Evolutionary conservation across 2,888 invertebrate genomes (phyloP).

Genomic region (Lampropteryx suffumata): DNA sequence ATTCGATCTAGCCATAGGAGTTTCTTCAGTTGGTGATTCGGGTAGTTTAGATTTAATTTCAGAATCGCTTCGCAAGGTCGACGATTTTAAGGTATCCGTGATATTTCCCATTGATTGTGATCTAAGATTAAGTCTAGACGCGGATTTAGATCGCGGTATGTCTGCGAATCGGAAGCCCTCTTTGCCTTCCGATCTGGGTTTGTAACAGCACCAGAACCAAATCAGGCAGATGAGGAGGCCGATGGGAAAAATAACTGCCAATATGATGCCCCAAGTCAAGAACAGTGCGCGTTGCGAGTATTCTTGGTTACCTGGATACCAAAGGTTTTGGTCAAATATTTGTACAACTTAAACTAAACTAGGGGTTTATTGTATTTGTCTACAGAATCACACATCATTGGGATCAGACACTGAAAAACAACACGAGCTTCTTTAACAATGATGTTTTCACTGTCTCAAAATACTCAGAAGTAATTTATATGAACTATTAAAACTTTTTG

Average conservation of each 20-base stretch:
- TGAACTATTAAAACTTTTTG: too few species aligned
- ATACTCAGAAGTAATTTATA: too few species aligned
- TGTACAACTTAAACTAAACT: constrained; percentile 2
- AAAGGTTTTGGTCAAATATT: constrained; percentile 39
- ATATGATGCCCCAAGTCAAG: constrained; percentile 88
- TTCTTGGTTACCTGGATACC: constrained; percentile 84
- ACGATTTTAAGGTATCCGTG: constrained; percentile 75
- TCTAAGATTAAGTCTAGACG: constrained; percentile 82
- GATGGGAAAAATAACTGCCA: constrained; percentile 87
- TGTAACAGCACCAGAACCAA: constrained; percentile 85
- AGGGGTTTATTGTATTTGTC: too few species aligned
- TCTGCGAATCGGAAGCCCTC: constrained; percentile 81
- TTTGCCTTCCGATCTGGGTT: constrained; percentile 82
- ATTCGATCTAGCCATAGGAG: constrained; percentile 48
- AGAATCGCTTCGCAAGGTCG: constrained; percentile 65
- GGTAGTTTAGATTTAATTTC: constrained; percentile 62
- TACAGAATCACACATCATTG: too few species aligned
- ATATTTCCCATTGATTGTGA: constrained; percentile 79
- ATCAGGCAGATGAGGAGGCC: constrained; percentile 84
- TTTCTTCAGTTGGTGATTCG: constrained; percentile 66
- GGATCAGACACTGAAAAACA: too few species aligned
- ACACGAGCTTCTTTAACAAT: too few species aligned
- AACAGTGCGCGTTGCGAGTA: constrained; percentile 88
- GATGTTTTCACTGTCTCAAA: too few species aligned
- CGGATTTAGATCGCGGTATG: constrained; percentile 82